phyloP scores from a whole-genome alignment of 2,888 invertebrate species.

The Theristus sp. region DNA sequence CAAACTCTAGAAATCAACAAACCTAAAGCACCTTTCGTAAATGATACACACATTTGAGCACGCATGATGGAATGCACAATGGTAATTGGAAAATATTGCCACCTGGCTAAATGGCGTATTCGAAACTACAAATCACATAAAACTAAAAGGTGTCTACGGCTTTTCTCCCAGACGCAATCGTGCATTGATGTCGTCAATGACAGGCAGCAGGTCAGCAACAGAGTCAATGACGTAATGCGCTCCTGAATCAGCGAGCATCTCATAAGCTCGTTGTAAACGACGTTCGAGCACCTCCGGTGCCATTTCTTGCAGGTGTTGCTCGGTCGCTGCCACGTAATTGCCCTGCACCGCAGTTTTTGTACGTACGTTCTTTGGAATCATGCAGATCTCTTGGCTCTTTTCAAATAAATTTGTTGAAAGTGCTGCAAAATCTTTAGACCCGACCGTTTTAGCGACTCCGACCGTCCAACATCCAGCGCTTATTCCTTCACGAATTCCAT shows the following conservation, averaged over 20 bases:
- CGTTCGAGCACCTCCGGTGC: constrained; percentile 19
- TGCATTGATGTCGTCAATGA: constrained; percentile 29
- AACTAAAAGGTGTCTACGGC: no score
- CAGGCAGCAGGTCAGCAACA: constrained; percentile 28
- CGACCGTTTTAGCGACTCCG: constrained; percentile 26
- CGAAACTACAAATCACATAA: no score
- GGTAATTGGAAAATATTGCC: no score
- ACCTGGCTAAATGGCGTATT: no score
- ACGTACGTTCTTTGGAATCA: neutral
- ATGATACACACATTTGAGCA: no score
- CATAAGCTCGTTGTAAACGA: constrained; percentile 19
- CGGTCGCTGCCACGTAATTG: constrained; percentile 29
- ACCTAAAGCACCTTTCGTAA: no score
- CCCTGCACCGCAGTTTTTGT: constrained; percentile 19
- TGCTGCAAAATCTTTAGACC: no score
- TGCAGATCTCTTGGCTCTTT: no score
- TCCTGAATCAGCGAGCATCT: constrained; percentile 25
- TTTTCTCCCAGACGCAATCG: constrained; percentile 26
- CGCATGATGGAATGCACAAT: no score
- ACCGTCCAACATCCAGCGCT: constrained; percentile 33
- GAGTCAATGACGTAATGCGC: constrained; percentile 33
- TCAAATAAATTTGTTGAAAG: no score
- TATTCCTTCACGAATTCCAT: constrained; percentile 30
- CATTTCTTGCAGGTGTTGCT: constrained; percentile 21
- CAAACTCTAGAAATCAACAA: no score